Conservation (phyloP, 2,888 invertebrate species). For the Drosophila merina region DNA sequence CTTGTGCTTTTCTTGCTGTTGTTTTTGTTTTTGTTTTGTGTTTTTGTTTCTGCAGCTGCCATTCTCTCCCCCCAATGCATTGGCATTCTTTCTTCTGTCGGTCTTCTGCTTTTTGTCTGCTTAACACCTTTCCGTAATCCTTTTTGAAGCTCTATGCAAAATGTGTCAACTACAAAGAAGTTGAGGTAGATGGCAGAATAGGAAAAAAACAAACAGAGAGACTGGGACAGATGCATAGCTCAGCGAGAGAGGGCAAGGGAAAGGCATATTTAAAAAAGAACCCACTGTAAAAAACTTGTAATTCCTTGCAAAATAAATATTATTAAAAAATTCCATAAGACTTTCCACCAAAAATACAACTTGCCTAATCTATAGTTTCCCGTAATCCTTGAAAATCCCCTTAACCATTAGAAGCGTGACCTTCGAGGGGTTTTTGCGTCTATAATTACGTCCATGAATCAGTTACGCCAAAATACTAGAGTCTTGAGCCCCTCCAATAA, state of each 20-base stretch:
- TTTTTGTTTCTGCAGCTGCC: slow-evolving; percentile 37
- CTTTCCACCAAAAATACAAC: background rate
- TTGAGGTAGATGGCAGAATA: slow-evolving; percentile 1
- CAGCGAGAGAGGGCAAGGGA: background rate
- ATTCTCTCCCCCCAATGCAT: background rate
- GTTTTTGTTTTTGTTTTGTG: too few species aligned
- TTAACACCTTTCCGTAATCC: slow-evolving; percentile 37
- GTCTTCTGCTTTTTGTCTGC: slow-evolving; percentile 8
- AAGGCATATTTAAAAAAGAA: background rate
- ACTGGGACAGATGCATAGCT: background rate
- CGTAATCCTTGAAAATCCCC: slow-evolving; percentile 11
- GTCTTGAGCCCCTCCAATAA: slow-evolving; percentile 30
- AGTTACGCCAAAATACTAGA: slow-evolving; percentile 31
- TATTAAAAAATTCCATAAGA: background rate
- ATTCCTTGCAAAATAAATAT: background rate
- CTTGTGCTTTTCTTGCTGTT: slow-evolving; percentile 20
- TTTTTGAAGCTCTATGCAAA: slow-evolving; percentile 13
- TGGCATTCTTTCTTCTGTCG: slow-evolving; percentile 1
- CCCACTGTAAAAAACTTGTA: background rate
- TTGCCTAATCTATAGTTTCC: background rate
- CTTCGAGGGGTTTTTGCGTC: slow-evolving; percentile 15
- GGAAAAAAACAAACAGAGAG: slow-evolving; percentile 9
- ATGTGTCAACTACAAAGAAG: slow-evolving; percentile 23
- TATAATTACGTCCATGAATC: slow-evolving; percentile 41
- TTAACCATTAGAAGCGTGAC: slow-evolving; percentile 6